Evolutionary conservation across 37 sponge, comb jelly and placozoan species (phyloP).

Genomic region (Halichondria panicea): DNA sequence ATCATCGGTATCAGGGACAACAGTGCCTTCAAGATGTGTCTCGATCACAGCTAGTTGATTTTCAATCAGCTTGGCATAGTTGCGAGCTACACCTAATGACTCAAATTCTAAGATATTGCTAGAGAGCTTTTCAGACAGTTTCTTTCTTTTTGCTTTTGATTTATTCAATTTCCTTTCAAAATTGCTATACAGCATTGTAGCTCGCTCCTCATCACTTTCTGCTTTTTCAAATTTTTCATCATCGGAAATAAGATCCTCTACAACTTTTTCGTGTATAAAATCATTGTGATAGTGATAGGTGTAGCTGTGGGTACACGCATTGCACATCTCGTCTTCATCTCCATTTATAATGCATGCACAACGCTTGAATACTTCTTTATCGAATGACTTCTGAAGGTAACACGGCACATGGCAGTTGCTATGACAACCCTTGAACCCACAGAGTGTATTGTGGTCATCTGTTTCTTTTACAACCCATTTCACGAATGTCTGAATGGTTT

Average conservation of each 20-base stretch:
- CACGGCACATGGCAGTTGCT: constrained; percentile 52
- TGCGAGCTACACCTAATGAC: constrained; percentile 9
- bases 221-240: constrained; percentile 25
- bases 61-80: constrained; percentile 23
- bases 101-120: constrained; percentile 15
- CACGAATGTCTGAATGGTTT: not conserved
- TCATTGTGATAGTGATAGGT: constrained; percentile 21
- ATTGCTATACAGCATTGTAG: not conserved
- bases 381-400: not conserved
- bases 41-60: constrained; percentile 22
- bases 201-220: constrained; percentile 14
- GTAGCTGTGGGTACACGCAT: constrained; percentile 24
- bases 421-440: constrained; percentile 18
- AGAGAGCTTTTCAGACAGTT: constrained; percentile 2
- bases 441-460: constrained; percentile 34
- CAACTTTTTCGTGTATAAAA: not conserved
- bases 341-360: constrained; percentile 41
- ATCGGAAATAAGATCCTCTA: not conserved
- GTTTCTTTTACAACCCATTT: not conserved
- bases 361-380: constrained; percentile 24
- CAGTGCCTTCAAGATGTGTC: constrained; percentile 2
- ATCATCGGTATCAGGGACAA: not conserved
- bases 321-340: constrained; percentile 7
- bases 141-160: constrained; percentile 11
- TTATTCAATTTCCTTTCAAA: not conserved